phyloP scores from a whole-genome alignment of 2,113 vertebrate genomes.

The Gavialis gangeticus region DNA sequence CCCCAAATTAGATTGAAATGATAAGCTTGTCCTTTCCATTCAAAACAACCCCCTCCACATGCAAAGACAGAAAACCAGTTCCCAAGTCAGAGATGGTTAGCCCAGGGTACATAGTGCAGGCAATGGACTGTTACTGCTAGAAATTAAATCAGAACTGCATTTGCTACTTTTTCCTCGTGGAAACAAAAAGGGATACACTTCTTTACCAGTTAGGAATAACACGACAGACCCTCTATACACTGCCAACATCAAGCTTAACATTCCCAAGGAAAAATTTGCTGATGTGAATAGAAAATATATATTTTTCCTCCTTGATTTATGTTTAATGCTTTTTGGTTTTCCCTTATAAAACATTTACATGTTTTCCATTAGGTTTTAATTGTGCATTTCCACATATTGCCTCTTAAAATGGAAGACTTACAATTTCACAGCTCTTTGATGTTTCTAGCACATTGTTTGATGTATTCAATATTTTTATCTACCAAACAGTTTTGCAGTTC shows the following conservation, averaged over 20 bases:
- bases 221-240: too few species aligned
- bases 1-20: background rate
- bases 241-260: background rate
- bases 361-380: background rate
- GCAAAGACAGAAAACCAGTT: too few species aligned
- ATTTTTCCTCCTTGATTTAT: background rate
- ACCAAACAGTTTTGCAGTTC: rapidly evolving
- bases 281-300: background rate
- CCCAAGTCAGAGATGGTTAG: too few species aligned
- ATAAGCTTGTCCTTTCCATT: conserved; percentile 39
- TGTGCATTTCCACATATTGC: background rate
- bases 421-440: rapidly evolving
- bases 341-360: rapidly evolving
- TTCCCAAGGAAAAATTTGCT: rapidly evolving
- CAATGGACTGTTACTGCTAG: conserved; percentile 48
- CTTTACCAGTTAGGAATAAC: background rate
- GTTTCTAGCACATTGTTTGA: background rate
- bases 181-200: background rate
- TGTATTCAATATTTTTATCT: background rate
- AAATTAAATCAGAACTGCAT: conserved; percentile 42
- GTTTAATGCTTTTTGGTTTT: background rate
- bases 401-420: rapidly evolving
- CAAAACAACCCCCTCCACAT: background rate
- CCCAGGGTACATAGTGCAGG: background rate
- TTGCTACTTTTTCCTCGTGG: conserved; percentile 9